Evolutionary conservation across 2,888 invertebrate genomes (phyloP).

Genomic region (Pycnomerus fuliginosus): DNA sequence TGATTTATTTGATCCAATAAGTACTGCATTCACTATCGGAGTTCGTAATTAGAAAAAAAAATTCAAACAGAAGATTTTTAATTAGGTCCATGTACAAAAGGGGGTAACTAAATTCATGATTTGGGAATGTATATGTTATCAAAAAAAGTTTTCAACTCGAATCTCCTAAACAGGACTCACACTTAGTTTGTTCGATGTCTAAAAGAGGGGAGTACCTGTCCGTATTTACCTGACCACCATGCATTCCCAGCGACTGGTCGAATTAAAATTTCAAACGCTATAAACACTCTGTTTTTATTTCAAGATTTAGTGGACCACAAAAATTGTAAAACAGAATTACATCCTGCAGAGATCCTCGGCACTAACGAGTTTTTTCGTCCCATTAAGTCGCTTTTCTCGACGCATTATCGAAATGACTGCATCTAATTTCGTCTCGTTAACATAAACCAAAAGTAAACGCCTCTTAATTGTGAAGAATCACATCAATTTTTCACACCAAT

Average conservation of each 20-base stretch:
- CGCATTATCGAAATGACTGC: conserved; percentile 28
- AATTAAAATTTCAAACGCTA: neutral
- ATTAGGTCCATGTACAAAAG: no score
- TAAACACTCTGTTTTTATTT: neutral
- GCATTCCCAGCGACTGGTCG: neutral
- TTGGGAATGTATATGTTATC: no score
- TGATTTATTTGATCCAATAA: no score
- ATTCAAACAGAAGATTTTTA: no score
- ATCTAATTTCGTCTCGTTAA: conserved; percentile 40
- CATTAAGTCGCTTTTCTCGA: conserved; percentile 20
- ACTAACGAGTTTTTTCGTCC: conserved; percentile 20
- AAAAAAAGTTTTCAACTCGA: no score
- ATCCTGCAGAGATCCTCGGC: neutral
- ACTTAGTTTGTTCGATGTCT: no score
- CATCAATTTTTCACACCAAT: conserved; percentile 45
- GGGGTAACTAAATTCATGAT: no score
- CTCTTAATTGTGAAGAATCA: conserved; percentile 48
- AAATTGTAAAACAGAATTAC: neutral
- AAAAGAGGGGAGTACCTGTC: no score
- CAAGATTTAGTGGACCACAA: neutral
- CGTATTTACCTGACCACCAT: neutral
- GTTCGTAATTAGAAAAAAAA: no score
- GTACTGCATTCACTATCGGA: no score
- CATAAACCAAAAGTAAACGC: conserved; percentile 40
- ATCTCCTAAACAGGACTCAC: no score